Base-by-base conservation (phyloP, 2,113 vertebrate genomes). In the Leucopternis melanops region DNA sequence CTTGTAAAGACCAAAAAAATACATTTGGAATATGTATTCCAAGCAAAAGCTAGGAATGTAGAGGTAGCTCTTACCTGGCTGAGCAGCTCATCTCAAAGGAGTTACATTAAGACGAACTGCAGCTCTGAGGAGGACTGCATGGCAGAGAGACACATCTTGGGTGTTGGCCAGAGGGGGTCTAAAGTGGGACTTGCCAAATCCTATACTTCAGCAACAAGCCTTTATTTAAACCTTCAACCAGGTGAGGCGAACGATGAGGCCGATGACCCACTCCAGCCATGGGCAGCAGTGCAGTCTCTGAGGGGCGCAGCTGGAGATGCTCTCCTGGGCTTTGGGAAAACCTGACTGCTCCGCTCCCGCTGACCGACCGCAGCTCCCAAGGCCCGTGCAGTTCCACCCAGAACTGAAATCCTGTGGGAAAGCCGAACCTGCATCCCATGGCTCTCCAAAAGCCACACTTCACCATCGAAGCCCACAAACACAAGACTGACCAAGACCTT, bases 321-420 rank as follows among this genome's bases (percentile, higher is more conserved):
- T 74, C 11, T 59, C 49, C 40, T 2, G 4, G 31, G 9, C 44
- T 90, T 78, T 40, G 49, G 66, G 71, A 47, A 78, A 89, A 49
- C 54, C 59, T 22, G 49, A 15, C 40, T 57, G 45, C 50, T 70
- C 15, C 0, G 1, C 50, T 82, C n/a, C 88, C 0, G 0, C 44
- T 32, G 54, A 18, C 10, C 0, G 0, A 23, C 49, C 17, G 3
- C 42, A 20, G 54, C 26, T 78, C 23, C 72, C 25, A 9, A 5
- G 32, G 50, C 29, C 52, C 0, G 0, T 31, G 62, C 26, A 13
- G 25, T 58, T 38, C 27, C 63, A 49, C 15, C 8, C 11, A 7
- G 71, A 59, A 61, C 81, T 55, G 77, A 47, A 94, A 57, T 61
- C 92, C 71, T 20, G 25, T 15, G 50, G 25, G 50, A 80, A 86